Evolutionary conservation across 2,888 invertebrate species (phyloP).

Genomic region (Standfussiana lucernea): DNA sequence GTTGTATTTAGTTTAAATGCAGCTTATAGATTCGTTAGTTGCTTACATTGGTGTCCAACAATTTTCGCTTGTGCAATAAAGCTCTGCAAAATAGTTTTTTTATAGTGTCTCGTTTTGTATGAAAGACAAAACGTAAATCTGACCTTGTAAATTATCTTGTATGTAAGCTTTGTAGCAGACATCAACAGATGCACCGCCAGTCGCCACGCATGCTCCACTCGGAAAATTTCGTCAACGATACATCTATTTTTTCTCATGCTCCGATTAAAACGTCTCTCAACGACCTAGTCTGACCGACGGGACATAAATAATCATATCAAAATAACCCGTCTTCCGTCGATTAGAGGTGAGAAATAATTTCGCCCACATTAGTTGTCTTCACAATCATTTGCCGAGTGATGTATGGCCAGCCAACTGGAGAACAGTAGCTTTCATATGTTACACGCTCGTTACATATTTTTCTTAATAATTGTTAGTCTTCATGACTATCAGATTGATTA

Average conservation of each 20-base stretch:
- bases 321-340: constrained; percentile 67
- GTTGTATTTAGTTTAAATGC: not conserved
- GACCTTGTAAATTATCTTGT: constrained; percentile 33
- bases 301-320: constrained; percentile 70
- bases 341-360: constrained; percentile 68
- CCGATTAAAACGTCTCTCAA: constrained; percentile 64
- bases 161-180: constrained; percentile 1
- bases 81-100: not conserved
- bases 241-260: constrained; percentile 56
- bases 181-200: constrained; percentile 39
- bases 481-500: constrained; percentile 22
- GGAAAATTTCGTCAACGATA: constrained; percentile 50
- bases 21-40: not conserved
- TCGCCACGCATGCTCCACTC: constrained; percentile 8
- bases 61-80: not conserved
- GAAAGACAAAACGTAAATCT: not conserved
- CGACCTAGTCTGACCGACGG: constrained; percentile 64
- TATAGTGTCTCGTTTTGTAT: not conserved
- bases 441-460: constrained; percentile 46
- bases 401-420: constrained; percentile 32
- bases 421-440: constrained; percentile 53
- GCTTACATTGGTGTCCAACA: not conserved
- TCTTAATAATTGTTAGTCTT: constrained; percentile 30
- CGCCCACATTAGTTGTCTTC: constrained; percentile 63
- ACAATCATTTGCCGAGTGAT: constrained; percentile 64